These are phyloP conservation scores for Ptilonorhynchus violaceus DNA, from an alignment of 2,113 vertebrate species.

Conservation along the genomic window DNA sequence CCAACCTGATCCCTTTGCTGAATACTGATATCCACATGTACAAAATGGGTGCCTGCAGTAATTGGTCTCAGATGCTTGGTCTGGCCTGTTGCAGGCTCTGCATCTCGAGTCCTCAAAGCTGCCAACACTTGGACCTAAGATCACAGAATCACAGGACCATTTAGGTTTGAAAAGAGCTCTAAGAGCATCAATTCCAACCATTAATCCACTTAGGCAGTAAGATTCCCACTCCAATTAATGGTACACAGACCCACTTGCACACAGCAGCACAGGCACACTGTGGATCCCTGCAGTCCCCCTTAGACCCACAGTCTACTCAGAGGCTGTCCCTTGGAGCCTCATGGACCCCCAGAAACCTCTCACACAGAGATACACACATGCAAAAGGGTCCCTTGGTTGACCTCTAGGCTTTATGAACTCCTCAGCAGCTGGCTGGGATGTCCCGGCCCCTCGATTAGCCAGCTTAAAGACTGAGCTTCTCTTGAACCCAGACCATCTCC, in stretches of 20 bases:
- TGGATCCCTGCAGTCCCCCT: not conserved
- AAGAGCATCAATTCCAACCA: not conserved
- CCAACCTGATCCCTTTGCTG: not conserved
- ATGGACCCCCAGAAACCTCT: not conserved
- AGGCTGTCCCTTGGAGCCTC: not conserved
- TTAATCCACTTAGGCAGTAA: not conserved
- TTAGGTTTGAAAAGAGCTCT: not conserved
- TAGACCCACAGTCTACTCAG: not conserved
- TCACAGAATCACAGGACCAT: not conserved
- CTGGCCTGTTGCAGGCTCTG: not conserved
- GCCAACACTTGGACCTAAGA: not conserved
- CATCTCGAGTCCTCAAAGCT: not conserved
- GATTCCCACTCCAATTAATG: too few species aligned
- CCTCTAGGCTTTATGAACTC: too few species aligned
- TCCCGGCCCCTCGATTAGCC: not conserved
- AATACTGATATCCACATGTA: not conserved
- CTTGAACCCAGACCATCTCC: not conserved
- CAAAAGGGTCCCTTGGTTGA: not conserved
- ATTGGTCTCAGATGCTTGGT: not conserved
- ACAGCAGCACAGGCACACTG: not conserved
- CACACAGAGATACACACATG: not conserved
- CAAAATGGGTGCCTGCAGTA: not conserved
- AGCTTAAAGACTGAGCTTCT: not conserved
- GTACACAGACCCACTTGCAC: not conserved
- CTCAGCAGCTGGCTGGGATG: rapidly evolving